Base-by-base conservation (phyloP, 1,140 invertebrate genomes). In the Rhyacophila brunnea region DNA sequence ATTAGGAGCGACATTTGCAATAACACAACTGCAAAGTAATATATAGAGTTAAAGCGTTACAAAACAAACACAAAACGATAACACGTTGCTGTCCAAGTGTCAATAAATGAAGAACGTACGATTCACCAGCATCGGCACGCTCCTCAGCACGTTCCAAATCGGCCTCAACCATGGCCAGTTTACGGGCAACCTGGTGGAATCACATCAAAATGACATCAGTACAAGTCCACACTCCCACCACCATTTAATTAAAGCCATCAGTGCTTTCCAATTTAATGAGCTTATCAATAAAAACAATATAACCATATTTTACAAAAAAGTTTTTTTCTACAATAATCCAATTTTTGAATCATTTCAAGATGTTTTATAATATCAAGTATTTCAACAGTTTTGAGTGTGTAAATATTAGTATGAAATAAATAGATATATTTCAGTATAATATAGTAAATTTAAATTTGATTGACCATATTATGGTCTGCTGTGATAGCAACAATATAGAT, bases 131-230 rank as follows among this genome's bases (percentile, higher is more conserved):
- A 82, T 99, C 97, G 71, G 98, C 95, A 82, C 98, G 93, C 82
- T 99, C 96, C 87, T 99, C 98, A 70, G 98, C 96, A 84, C 97
- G 91, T 83, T 99, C 98, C 81, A 99, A 87, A 85, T 99, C 98
- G 79, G 97, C 97, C 85, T 99, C 98, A 88, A 99, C 97, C 94
- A 99, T 99, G 83, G 98, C 98, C 88, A 99, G 91, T 88, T 99
- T 99, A 95, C 97, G 96, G 85, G 98, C 96, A 79, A 99, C 96
- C 98, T 99, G 85, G 14, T 48, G 9, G 28, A 40, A 40, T 28
- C 23, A 28, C 43, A 45, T 45, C 43, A 19, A 5, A n/a, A 19
- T n/a, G n/a, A 45, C 7, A 6, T 45, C 18, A 45, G 43, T 45
- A 40, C 38, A n/a, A 5, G 34, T 40, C 5, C 4, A 40, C 11